Conservation (phyloP, 1,140 invertebrate genomes). For the Bombus balteatus region DNA sequence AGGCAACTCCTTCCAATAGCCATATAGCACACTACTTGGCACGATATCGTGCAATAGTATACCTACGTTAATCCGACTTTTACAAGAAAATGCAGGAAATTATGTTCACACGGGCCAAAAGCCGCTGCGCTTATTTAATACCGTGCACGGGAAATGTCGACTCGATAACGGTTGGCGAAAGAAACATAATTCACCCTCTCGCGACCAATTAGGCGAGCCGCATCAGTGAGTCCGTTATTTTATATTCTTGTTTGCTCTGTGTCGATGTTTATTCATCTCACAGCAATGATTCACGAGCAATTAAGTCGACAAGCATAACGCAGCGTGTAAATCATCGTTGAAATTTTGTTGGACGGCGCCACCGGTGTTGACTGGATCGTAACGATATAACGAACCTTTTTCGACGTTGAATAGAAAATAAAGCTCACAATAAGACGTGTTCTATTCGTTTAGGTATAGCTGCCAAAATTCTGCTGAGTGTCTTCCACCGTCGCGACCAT, state of each 20-base stretch:
- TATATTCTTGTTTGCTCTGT: constrained; percentile 22
- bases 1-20: background rate
- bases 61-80: background rate
- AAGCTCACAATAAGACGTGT: background rate
- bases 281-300: constrained; percentile 4
- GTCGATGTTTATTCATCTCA: constrained; percentile 10
- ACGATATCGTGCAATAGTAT: background rate
- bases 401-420: background rate
- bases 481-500: background rate
- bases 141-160: background rate
- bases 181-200: background rate
- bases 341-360: background rate
- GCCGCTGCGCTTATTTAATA: background rate
- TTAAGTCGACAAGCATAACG: constrained; percentile 14
- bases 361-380: background rate
- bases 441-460: background rate
- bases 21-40: background rate
- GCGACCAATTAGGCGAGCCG: background rate
- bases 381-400: background rate
- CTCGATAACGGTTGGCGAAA: background rate
- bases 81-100: background rate
- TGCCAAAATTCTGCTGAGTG: background rate
- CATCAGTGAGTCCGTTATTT: background rate
- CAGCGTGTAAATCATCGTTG: constrained; percentile 2
- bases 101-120: background rate